These are phyloP conservation scores for Mimachlamys varia DNA, from an alignment of 2,888 invertebrate genomes.

Conservation along the genomic window DNA sequence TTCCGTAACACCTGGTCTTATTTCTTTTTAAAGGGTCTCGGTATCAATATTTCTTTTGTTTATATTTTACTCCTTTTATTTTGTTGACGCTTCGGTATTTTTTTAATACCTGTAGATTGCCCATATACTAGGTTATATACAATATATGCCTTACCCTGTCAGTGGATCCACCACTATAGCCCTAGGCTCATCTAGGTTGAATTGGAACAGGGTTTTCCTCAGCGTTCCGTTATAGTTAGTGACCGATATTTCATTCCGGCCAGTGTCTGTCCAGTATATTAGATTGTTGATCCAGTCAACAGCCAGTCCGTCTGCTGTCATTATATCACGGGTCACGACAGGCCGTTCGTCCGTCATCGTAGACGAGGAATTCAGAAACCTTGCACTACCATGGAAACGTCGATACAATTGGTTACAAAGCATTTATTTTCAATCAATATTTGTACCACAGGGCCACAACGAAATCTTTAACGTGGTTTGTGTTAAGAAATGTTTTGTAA, in stretches of 20 bases:
- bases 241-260: constrained; percentile 15
- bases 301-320: neutral
- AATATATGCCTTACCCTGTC: neutral
- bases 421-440: too few relatives aligned
- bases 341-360: neutral
- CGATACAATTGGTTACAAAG: neutral
- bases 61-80: too few relatives aligned
- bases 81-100: too few relatives aligned
- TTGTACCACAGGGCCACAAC: too few relatives aligned
- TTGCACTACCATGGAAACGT: neutral
- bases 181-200: neutral
- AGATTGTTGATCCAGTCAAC: neutral
- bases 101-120: too few relatives aligned
- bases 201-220: neutral
- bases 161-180: neutral
- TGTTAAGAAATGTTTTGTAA: too few relatives aligned
- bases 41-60: too few relatives aligned
- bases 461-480: too few relatives aligned
- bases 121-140: too few relatives aligned
- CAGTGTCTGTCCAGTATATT: neutral
- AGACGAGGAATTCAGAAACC: neutral
- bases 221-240: neutral
- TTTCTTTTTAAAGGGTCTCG: too few relatives aligned
- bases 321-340: neutral
- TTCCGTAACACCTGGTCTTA: too few relatives aligned